Evolutionary conservation across 2,797 vertebrate genomes (phyloP), one percentile per base, ranked within the genome.

Genomic region (Macrochelys suwanniensis): DNA sequence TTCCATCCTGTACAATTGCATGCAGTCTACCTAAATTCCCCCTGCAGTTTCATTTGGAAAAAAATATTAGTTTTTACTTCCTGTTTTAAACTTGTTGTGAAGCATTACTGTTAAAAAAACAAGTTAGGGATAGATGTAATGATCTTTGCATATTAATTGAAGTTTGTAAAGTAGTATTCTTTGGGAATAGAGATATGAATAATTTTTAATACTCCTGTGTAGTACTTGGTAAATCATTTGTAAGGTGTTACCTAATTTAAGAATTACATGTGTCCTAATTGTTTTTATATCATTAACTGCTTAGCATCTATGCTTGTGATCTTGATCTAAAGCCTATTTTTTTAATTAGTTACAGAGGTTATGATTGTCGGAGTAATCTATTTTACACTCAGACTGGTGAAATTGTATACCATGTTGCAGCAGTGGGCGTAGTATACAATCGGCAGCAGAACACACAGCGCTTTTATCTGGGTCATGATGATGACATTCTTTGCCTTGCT

Each of bases 321-420:
- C 17, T 78, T 89, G 84, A 77, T 77, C 61, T 56, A 4, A 37
- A 87, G 51, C 13, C 13, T 37, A 45, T 53, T 87, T 97, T 80
- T 95, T 92, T 9, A 47, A 71, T 98, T 92, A 99, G 99, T 96
- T 99, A 99, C 98, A 98, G 99, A 97, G 99, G 99, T 68, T 99
- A 99, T 61, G 99, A 99, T 97, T 99, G 99, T 93, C 98, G 99
- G 26, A 99, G 98, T 97, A 99, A 99, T 95, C 98, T 99, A 71
- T 99, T 99, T 97, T 99, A 99, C 97, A 99, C 99, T 77, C 99
- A 99, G 98, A 99, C 99, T 1, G 99, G 99, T 82, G 99, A 99
- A 97, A 99, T 99, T 13, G 99, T 99, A 17, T 99, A 99, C 98
- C 99, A 99, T 1, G 99, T 99, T 71, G 99, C 99, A 25, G 99